Evolutionary conservation across 2,888 invertebrate species (phyloP), one percentile per base, ranked within the genome.

Genomic region (Sphaerophoria rueppellii): DNA sequence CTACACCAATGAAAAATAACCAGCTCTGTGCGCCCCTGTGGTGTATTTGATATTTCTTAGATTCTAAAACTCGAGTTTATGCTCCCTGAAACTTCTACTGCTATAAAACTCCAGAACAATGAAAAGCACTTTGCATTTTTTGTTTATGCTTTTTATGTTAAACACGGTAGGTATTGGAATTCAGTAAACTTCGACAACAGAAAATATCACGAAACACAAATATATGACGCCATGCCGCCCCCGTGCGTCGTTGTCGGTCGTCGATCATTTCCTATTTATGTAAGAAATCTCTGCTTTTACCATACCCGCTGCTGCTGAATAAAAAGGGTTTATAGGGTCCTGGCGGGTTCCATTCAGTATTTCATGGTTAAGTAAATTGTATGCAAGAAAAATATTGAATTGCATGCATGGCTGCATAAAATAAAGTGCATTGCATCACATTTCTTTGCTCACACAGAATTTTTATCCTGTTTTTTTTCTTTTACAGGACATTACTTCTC

Each of bases 311-410:
- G 24, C 1, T 24, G 24, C 24, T 24, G 24, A 24, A 24, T 2
- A 24, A 24, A 24, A 24, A 24, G 2, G 24, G 24, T 1, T 24
- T 24, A 24, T 24, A 24, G 24, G 24, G 24, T 24, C 24, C 24
- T 48, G 37, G 48, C 60, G 58, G 75, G 61, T 75, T 75, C 69
- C 37, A 57, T 77, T 69, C 34, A 76, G 63, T 70, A 81, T 85
- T 80, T 85, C 57, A 80, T 73, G 85, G 85, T 85, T 85, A 85
- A 85, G 48, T 85, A 85, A 85, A 81, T 73, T 73, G 81, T 81
- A 81, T 81, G 77, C 85, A 81, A 73, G 76, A 72, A 81, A 85
- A 85, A 85, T 85, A 85, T 85, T 81, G 81, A 85, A 85, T 81
- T 80, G 85, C 85, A 86, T 82, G 86, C 86, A 86, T 82, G 82